Base-by-base conservation (phyloP, 1,140 invertebrate species). In the Lanistes nyassanus region DNA sequence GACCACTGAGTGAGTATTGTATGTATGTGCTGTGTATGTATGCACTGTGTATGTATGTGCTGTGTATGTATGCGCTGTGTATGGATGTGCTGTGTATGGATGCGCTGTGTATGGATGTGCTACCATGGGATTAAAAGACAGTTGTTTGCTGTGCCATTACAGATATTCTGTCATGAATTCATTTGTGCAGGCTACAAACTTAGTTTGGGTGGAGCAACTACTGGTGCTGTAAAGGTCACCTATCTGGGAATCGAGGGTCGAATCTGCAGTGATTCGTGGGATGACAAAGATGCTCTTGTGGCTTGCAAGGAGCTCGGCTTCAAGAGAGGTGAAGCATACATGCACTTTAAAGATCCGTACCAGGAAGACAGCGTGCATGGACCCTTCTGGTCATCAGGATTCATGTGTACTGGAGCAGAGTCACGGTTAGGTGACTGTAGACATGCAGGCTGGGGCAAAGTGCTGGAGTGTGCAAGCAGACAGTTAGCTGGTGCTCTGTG, bases 181-280 rank as follows among this genome's bases (percentile, higher is more conserved):
- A 23, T 56, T 66, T 55, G 64, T 75, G n/a, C 76, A 85, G 83
- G 76, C 73, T 82, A 83, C 42, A 73, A 69, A 39, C 26, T 83
- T 4, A 39, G 70, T 21, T 29, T 83, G 7, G 60, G 60, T 47
- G 76, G 74, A 23, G 64, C 65, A 0, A 71, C 70, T 11, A 79
- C 77, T 34, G 85, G 86, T 2, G 71, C 76, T 31, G 72, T 86
- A 1, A 72, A 74, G 21, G 16, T 85, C 21, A 78, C 60, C 5
- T 85, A 80, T 68, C 68, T 81, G 6, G 79, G 78, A 9, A 76
- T 81, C 2, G 76, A 79, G 66, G 86, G 86, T 37, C 55, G 76
- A n/a, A 82, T 87, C 36, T 87, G 86, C 76, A 76, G 39, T 68
- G 80, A 84, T 69, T 74, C 62, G 4, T 87, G 84, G 83, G 79